Base-by-base conservation (phyloP, 2,113 vertebrate genomes). In the Gorsachius goisagi region DNA sequence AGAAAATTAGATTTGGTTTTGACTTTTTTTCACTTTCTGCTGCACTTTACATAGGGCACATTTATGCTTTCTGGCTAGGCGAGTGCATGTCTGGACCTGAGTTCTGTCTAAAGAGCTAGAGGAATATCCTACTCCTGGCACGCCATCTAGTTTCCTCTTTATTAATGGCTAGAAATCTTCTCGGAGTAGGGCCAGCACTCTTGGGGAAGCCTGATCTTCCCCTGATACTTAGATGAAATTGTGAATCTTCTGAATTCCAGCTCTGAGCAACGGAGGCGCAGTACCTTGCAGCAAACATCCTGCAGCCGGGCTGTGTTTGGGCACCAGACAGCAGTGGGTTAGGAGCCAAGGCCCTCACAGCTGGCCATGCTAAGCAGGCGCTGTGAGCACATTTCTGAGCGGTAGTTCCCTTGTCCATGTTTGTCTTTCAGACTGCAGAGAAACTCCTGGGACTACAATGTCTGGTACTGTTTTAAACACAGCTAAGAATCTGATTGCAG, bases 271-370 rank as follows among this genome's bases (percentile, higher is more conserved):
- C 18, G n/a, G 53, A 59, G 15, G 16, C 8, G 4, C 14, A 33
- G 18, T 50, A 49, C 20, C 35, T 41, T 32, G 20, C 6, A 21
- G 44, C 47, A 75, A 67, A 59, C 14, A 44, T 21, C 23, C 14
- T 39, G 20, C 27, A 67, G 33, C 41, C 16, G 30, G 30, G 3
- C 47, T 74, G 18, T 28, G 11, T 76, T 78, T 81, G 37, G 13
- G 35, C 44, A 50, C 4, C 4, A 53, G 24, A 28, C 23, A 30
- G 9, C 22, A 53, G n/a, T 16, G 30, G 19, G 10, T 33, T 62
- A 32, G 49, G 16, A 90, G 30, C 23, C 2, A 2, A 91, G 47
- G 24, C 33, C 15, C 6, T 47, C 0, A 0, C 11, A 63, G 16
- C 9, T 52, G 18, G 17, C 18, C 18, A 5, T 28, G 32, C 30